A percentile compares a stretch with the other conserved stretches of the same genome.
phyloP scores from a whole-genome alignment of 2,113 vertebrate genomes.

The Taurulus bubalis region DNA sequence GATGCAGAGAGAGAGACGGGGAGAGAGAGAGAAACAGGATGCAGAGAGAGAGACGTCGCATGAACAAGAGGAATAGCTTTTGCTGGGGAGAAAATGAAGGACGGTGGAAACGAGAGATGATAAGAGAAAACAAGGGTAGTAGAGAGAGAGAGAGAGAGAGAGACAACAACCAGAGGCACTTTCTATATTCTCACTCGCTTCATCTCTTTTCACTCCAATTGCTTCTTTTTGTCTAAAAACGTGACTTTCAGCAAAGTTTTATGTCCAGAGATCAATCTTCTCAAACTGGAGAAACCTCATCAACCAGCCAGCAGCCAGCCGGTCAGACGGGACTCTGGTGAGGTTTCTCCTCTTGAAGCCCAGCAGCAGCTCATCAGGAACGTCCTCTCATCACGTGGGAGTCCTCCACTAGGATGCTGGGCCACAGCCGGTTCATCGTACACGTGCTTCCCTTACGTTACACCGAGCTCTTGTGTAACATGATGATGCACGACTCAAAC shows the following conservation, averaged over 20 bases:
- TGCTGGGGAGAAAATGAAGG: background rate
- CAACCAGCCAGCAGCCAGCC: constrained; percentile 2
- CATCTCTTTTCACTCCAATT: constrained; percentile 7
- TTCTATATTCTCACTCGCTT: constrained; percentile 5
- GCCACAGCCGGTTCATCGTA: too few relatives aligned
- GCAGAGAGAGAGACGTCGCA: constrained; percentile 20
- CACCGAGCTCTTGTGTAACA: too few relatives aligned
- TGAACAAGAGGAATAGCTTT: constrained; percentile 13
- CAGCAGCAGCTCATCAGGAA: too few relatives aligned
- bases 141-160: background rate
- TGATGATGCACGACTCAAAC: too few relatives aligned
- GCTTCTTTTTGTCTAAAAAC: background rate
- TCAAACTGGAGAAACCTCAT: constrained; percentile 10
- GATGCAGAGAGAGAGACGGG: constrained; percentile 20
- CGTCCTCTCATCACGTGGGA: too few relatives aligned
- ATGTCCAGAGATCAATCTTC: background rate
- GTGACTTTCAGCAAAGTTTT: background rate
- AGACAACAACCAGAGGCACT: background rate
- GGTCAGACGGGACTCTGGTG: constrained; percentile 1
- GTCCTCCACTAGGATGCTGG: too few relatives aligned
- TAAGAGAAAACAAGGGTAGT: background rate
- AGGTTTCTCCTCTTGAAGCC: too few relatives aligned
- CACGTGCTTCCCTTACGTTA: too few relatives aligned
- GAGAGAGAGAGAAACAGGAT: constrained; percentile 17
- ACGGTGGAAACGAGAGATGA: constrained; percentile 2